phyloP scores from a whole-genome alignment of 2,113 vertebrate genomes.

The Antigone vipio region DNA sequence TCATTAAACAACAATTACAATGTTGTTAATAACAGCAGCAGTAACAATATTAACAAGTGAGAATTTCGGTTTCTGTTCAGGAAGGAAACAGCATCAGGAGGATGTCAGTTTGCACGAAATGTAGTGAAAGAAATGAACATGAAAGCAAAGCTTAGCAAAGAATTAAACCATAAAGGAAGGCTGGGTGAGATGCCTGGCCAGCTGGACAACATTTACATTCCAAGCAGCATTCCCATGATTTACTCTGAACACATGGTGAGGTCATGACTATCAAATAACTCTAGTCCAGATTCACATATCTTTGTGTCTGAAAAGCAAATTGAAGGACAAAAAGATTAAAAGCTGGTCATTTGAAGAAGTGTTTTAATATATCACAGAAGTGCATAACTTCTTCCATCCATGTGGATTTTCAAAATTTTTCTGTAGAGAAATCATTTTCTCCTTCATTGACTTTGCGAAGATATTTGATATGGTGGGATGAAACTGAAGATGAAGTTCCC shows the following conservation, averaged over 20 bases:
- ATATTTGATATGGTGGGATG: slow-evolving; percentile 25
- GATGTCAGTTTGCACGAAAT: neutral
- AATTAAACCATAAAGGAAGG: neutral
- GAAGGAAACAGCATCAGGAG: neutral
- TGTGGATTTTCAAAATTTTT: neutral
- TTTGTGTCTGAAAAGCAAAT: neutral
- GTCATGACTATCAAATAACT: slow-evolving; percentile 40
- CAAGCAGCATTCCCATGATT: slow-evolving; percentile 33
- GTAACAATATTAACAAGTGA: neutral
- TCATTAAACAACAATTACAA: neutral
- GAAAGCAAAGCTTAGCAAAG: slow-evolving; percentile 2
- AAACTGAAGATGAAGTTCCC: slow-evolving; percentile 9
- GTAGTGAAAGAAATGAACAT: neutral
- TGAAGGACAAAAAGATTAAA: slow-evolving; percentile 6
- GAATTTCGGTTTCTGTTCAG: neutral
- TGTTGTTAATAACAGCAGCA: neutral
- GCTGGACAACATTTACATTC: slow-evolving; percentile 54
- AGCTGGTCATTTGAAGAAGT: neutral
- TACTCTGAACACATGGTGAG: slow-evolving; percentile 38
- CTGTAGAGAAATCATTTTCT: slow-evolving; percentile 10
- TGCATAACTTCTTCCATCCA: neutral
- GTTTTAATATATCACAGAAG: slow-evolving; percentile 2
- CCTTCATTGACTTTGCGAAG: slow-evolving; percentile 1
- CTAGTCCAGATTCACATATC: neutral
- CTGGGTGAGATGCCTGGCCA: slow-evolving; percentile 27